A percentile compares a stretch with the other conserved stretches of the same genome.
These are phyloP conservation scores for Pachypsylla venusta DNA, from an alignment of 1,140 invertebrate genomes.

Conservation along the genomic window DNA sequence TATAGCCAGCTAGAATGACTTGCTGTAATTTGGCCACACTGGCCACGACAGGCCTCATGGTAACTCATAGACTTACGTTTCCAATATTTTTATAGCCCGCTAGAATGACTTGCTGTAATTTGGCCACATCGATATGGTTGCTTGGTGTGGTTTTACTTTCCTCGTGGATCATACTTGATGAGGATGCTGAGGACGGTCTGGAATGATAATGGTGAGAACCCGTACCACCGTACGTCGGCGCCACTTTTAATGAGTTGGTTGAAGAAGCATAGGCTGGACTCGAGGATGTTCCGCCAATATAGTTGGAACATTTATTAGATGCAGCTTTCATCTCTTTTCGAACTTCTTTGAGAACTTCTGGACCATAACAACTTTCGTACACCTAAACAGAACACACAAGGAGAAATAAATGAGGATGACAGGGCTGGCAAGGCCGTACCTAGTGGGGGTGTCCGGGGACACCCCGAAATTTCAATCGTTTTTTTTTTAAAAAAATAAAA, in stretches of 20 bases:
- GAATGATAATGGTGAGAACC: not conserved
- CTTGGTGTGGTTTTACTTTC: conserved; percentile 22
- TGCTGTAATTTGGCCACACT: conserved; percentile 35
- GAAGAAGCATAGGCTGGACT: conserved; percentile 16
- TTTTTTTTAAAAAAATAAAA: not conserved
- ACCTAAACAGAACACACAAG: conserved; percentile 32
- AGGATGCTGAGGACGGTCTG: conserved; percentile 12
- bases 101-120: conserved; percentile 36
- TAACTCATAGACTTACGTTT: too few species aligned
- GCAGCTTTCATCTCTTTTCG: conserved; percentile 47
- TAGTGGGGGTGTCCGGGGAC: not conserved
- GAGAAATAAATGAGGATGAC: not conserved
- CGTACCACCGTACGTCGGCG: not conserved
- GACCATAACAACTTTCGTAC: conserved; percentile 48
- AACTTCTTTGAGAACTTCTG: conserved; percentile 45
- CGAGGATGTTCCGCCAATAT: not conserved
- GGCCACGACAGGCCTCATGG: too few species aligned
- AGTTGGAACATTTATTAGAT: conserved; percentile 40
- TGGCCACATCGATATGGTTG: conserved; percentile 31
- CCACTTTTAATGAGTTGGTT: conserved; percentile 12
- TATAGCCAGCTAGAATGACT: conserved; percentile 31
- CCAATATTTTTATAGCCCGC: conserved; percentile 23
- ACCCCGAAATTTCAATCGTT: not conserved
- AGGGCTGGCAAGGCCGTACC: not conserved
- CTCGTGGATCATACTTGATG: too few species aligned